phyloP scores from a whole-genome alignment of 2,888 invertebrate genomes.

The Alloscopus bannaensis region DNA sequence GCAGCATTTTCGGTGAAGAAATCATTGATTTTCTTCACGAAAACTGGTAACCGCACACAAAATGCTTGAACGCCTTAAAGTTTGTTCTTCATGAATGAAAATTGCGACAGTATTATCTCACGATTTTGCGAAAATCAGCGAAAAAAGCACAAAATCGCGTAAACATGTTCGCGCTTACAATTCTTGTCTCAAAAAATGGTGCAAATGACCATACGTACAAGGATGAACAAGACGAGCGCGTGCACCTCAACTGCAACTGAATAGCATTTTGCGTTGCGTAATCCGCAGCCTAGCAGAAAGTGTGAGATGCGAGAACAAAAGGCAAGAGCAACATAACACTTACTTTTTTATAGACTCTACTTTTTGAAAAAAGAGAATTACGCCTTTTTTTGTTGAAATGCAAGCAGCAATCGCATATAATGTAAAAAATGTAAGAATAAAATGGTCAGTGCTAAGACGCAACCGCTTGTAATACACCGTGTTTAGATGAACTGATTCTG shows the following conservation, averaged over 20 bases:
- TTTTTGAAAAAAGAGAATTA: conserved; percentile 12
- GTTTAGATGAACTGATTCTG: too few species aligned
- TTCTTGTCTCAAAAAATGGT: conserved; percentile 23
- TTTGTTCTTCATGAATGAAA: too few species aligned
- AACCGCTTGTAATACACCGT: too few species aligned
- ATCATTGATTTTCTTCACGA: conserved; percentile 18
- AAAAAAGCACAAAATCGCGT: not conserved
- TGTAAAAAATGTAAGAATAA: not conserved
- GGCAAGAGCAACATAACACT: not conserved
- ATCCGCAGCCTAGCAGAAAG: not conserved
- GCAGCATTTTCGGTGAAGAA: too few species aligned
- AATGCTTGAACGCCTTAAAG: too few species aligned
- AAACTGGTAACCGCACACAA: conserved; percentile 1
- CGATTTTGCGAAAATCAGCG: conserved; percentile 31
- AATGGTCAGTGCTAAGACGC: not conserved
- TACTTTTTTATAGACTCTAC: too few species aligned
- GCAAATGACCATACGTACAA: conserved; percentile 36
- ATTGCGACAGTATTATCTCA: conserved; percentile 26
- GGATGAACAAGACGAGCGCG: not conserved
- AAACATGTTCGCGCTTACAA: not conserved
- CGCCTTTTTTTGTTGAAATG: conserved; percentile 3
- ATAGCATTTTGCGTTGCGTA: too few species aligned
- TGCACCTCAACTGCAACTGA: too few species aligned
- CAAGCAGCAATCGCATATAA: not conserved
- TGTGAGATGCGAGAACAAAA: conserved; percentile 16